phyloP scores from a whole-genome alignment of 1,140 invertebrate genomes.

The Drosophila tropicalis region DNA sequence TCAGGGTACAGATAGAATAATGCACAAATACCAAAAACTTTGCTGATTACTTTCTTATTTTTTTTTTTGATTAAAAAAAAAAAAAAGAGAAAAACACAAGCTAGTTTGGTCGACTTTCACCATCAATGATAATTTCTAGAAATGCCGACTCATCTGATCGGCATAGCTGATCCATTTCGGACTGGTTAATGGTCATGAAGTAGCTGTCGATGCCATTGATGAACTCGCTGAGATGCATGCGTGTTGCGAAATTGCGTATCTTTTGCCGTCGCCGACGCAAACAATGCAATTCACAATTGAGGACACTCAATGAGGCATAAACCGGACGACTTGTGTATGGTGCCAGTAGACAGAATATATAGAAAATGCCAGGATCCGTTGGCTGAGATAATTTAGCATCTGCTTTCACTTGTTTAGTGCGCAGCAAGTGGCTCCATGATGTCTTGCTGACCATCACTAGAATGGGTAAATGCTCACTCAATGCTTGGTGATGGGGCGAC shows the following conservation, averaged over 20 bases:
- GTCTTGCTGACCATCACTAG: slow-evolving; percentile 31
- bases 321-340: slow-evolving; percentile 16
- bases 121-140: slow-evolving; percentile 22
- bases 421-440: background rate
- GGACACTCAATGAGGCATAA: slow-evolving; percentile 5
- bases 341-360: slow-evolving; percentile 26
- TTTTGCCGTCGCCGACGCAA: background rate
- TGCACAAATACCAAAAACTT: slow-evolving; percentile 46
- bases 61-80: background rate
- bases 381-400: background rate
- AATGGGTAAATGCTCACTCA: slow-evolving; percentile 15
- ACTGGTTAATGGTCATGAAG: slow-evolving; percentile 19
- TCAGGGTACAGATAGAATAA: slow-evolving; percentile 16
- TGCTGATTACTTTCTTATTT: slow-evolving; percentile 49
- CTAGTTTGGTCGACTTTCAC: background rate
- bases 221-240: slow-evolving; percentile 13
- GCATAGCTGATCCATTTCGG: slow-evolving; percentile 31
- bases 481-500: background rate
- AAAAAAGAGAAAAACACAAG: background rate
- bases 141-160: background rate
- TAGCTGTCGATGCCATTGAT: background rate
- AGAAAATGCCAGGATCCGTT: background rate
- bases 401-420: background rate
- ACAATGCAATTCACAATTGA: slow-evolving; percentile 16
- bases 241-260: slow-evolving; percentile 7